Evolutionary conservation across 2,888 invertebrate species (phyloP), one percentile per base, ranked within the genome.

Genomic region (Diaphora mendica): DNA sequence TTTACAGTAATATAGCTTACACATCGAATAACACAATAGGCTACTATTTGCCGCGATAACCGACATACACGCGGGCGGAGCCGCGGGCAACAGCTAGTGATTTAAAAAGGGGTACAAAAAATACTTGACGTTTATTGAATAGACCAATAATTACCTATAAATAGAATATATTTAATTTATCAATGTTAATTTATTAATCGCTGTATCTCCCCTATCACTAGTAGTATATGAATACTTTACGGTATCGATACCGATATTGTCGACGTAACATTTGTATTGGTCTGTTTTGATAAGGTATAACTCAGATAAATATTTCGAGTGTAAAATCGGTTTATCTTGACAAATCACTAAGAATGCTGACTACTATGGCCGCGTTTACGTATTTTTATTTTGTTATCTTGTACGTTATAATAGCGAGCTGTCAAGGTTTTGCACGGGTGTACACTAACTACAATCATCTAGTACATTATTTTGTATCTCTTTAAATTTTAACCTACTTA

Each of bases 291-390:
- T 69, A 62, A 39, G 30, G 62, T n/a, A 59, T 59, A 23, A 4
- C 8, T 42, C 7, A 11, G 70, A 70, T 70, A 70, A 42, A 68
- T 33, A 1, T 9, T 62, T 42, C 42, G 70, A 33, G 44, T 70
- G 70, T 62, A 70, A 70, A 59, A n/a, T 48, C 23, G 33, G 35
- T 11, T 30, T 64, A 64, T 64, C 64, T 64, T 64, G 70, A 64
- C 26, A 70, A 70, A 70, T 69, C 69, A 59, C 55, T 39, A 39
- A 68, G 35, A 55, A 17, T 20, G 26, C 42, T 42, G 8, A 17
- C 42, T 44, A 30, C 30, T 67, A 20, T 44, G 26, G 17, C 33
- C 33, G 33, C 26, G 17, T 62, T 15, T 30, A 62, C 59, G 59
- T 62, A 30, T 62, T 62, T 30, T 30, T 62, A 30, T 62, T 62